Base-by-base conservation (phyloP, 2,113 vertebrate genomes). In the Peromyscus leucopus region DNA sequence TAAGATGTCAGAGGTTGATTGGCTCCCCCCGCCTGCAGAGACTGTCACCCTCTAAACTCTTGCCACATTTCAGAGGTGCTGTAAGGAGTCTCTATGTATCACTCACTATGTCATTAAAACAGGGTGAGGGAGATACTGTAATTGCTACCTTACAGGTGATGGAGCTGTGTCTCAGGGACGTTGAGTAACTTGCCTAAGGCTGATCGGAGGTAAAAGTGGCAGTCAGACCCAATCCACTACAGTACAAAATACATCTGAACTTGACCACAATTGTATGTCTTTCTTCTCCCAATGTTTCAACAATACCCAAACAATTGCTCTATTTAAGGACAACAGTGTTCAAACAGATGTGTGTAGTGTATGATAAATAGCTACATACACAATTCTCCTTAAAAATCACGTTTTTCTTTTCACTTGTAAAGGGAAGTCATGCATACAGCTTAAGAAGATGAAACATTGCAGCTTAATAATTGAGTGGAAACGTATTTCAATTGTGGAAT, bases 401-500 rank as follows among this genome's bases (percentile, higher is more conserved):
- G 33, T 80, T 85, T 87, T 92, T 82, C 9, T 90, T 93, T 96
- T 82, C 22, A 51, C 46, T 85, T 93, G 16, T 90, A 76, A 51
- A 94, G 33, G 21, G 51, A 33, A 95, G n/a, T 74, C 26, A 67
- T 61, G 13, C 84, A 88, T 57, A 39, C 4, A 91, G 36, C 48
- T 94, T 85, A 92, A 88, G 59, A 96, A 92, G 36, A 79, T 85
- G 78, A 86, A 94, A 74, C 59, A 33, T 26, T 79, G 82, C 93
- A 79, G 11, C 61, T 92, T 69, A 93, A 93, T 76, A 95, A 94
- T 80, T 78, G 51, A 78, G 39, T 96, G n/a, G 71, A 95, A 96
- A 93, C 79, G 80, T 78, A 95, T 96, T 79, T 96, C 93, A 85
- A 51, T 88, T 96, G 71, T 91, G 76, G 96, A 95, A 89, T 89